These are phyloP conservation scores for Myanophis thanlyinensis DNA, from an alignment of 2,113 vertebrate genomes.

Conservation along the genomic window DNA sequence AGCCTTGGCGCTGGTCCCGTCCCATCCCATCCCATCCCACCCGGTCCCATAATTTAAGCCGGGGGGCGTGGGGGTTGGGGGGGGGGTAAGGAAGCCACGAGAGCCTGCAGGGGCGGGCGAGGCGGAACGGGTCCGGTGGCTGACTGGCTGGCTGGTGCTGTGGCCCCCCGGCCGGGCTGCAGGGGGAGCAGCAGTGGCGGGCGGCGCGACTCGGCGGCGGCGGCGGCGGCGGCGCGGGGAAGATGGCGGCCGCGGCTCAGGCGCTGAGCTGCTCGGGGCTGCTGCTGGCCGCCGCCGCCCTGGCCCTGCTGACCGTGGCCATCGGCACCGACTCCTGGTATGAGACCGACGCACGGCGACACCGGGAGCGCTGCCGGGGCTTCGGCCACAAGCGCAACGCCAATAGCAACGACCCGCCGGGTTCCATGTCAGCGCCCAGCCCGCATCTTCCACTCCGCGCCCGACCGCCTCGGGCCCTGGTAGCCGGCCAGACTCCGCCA, in stretches of 20 bases:
- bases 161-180: constrained; percentile 35
- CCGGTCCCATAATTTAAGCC: background rate
- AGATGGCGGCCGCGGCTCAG: constrained; percentile 85
- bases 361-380: constrained; percentile 86
- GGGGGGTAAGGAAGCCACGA: background rate
- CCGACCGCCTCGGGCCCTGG: constrained; percentile 69
- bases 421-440: constrained; percentile 85
- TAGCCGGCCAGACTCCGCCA: constrained; percentile 30
- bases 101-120: constrained; percentile 19
- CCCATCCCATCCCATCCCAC: background rate
- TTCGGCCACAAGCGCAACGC: constrained; percentile 83
- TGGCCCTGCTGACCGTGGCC: constrained; percentile 83
- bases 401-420: constrained; percentile 70
- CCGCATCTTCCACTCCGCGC: constrained; percentile 86
- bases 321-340: constrained; percentile 91
- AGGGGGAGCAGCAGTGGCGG: constrained; percentile 46
- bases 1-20: background rate
- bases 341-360: constrained; percentile 86
- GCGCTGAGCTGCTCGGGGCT: constrained; percentile 85
- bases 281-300: constrained; percentile 82
- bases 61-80: too few relatives aligned
- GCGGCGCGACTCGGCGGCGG: constrained; percentile 23
- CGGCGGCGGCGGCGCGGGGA: constrained; percentile 58
- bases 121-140: constrained; percentile 2
- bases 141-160: constrained; percentile 16